Conservation (phyloP, 2,797 vertebrate genomes). For the Peromyscus aztecus region DNA sequence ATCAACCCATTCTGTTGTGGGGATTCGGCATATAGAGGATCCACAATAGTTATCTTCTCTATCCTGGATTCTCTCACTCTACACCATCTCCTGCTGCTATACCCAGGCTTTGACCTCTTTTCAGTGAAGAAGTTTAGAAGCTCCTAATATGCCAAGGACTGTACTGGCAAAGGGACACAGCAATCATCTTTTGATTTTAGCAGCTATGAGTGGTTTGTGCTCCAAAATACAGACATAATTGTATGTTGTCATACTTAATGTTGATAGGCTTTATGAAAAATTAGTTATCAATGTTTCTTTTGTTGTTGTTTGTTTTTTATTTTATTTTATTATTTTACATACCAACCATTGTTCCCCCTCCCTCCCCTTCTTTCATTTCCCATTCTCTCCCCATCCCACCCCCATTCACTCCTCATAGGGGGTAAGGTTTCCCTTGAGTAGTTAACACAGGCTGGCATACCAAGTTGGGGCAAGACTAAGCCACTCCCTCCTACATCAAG, state of each 20-base stretch:
- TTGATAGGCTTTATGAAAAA: not conserved
- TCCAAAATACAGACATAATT: not conserved
- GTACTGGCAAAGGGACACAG: fast-evolving
- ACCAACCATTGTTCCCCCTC: no score
- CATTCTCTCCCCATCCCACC: no score
- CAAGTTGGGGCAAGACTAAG: no score
- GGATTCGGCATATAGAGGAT: not conserved
- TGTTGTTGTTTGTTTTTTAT: no score
- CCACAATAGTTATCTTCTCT: no score
- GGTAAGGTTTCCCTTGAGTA: no score
- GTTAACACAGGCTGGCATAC: no score
- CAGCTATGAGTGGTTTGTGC: not conserved
- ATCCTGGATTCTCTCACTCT: not conserved
- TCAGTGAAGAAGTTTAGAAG: no score
- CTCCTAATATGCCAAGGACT: not conserved
- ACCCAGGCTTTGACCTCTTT: not conserved
- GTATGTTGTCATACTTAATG: not conserved
- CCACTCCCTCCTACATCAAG: no score
- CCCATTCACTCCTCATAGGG: no score
- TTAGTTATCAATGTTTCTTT: not conserved
- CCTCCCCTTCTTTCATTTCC: no score
- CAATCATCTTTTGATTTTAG: not conserved
- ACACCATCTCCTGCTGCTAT: not conserved
- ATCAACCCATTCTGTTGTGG: not conserved
- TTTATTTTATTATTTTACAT: no score